Evolutionary conservation across 2,797 vertebrate species (phyloP), one percentile per base, ranked within the genome.

Genomic region (Psittacula echo): DNA sequence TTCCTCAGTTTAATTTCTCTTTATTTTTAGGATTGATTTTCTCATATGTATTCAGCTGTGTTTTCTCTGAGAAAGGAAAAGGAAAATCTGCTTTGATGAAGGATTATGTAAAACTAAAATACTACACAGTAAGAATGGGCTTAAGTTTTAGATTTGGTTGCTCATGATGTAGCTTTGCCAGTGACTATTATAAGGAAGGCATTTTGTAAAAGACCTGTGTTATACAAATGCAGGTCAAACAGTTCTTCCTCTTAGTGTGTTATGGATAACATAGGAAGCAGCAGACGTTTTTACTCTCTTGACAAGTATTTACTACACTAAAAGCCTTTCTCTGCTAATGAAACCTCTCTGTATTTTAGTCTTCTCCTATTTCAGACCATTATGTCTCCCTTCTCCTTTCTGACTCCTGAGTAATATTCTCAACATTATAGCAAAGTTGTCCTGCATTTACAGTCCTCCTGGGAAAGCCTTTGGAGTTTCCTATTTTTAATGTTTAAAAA

Each of bases 401-500:
- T 85, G 41, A 88, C 93, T 82, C 30, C 17, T 77, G 15, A 62
- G 7, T 50, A 85, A 61, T 60, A 27, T 56, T 85, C 12, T 70
- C 30, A 81, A 61, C 44, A 11, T 82, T 83, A 62, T 42, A 64
- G 11, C 19, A 74, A 64, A 34, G 85, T 50, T 77, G 7, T 8
- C 73, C 48, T 79, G 34, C 27, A 61, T 74, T 64, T 74, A 62
- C 37, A 45, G 26, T 62, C 61, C 21, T 76, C 41, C 37, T 64
- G 23, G 72, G 50, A 74, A 6, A 83, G 8, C 37, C 61, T 66
- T 44, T 86, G 23, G 32, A 19, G 4, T 58, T 68, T 54, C 19
- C 34, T 77, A 12, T 41, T 89, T 95, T 94, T 74, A 44, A 65
- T 91, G 39, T 68, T 83, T 47, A 45, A 68, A 77, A 95, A 92